phyloP scores from a whole-genome alignment of 2,113 vertebrate species.

The Corythornis vintsioides region DNA sequence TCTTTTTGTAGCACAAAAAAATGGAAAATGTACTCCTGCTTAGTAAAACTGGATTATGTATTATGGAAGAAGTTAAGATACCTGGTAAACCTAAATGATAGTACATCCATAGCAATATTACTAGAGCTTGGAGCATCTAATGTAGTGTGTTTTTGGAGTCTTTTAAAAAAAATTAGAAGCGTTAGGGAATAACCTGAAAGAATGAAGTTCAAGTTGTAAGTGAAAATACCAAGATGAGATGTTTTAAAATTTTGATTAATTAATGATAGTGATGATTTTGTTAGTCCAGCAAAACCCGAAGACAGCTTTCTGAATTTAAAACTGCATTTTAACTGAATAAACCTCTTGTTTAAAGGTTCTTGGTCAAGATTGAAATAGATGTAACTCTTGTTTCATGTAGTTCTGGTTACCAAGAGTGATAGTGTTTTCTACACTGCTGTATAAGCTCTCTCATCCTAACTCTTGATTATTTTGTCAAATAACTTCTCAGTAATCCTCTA shows the following conservation, averaged over 20 bases:
- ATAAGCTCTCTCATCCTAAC: not conserved
- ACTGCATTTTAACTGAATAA: not conserved
- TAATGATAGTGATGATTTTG: not conserved
- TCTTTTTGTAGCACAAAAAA: not conserved
- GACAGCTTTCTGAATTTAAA: not conserved
- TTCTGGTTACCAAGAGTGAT: not conserved
- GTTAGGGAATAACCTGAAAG: not conserved
- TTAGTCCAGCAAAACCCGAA: not conserved
- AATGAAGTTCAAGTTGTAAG: not conserved
- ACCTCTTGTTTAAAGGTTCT: not conserved
- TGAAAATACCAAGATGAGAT: not conserved
- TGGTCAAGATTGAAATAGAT: not conserved
- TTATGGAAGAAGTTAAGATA: not conserved
- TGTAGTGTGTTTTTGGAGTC: not conserved
- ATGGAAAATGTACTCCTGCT: not conserved
- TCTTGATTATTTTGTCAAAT: not conserved
- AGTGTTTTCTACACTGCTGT: rapidly evolving
- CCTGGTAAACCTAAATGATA: not conserved
- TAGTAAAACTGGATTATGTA: not conserved
- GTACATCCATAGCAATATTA: not conserved
- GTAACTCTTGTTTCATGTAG: not conserved
- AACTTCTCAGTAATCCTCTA: not conserved
- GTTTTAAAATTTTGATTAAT: not conserved
- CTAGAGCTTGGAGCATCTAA: not conserved
- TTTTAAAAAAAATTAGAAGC: not conserved